Conservation (phyloP, 1,140 invertebrate genomes). For the Drosophila lowei region DNA sequence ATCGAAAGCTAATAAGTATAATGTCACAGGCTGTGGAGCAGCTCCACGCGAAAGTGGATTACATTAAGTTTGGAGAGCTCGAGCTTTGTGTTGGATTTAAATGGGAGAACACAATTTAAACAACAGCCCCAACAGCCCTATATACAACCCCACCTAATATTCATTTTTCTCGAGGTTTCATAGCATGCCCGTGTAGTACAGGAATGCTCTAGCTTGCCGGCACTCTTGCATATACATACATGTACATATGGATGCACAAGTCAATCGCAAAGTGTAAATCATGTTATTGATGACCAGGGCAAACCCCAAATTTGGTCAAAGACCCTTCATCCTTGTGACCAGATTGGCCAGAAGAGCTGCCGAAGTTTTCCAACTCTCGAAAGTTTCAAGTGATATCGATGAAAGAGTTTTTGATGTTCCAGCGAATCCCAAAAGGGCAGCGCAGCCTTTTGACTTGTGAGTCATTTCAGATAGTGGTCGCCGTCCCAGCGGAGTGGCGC, state of each 20-base stretch:
- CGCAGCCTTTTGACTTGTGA: slow-evolving; percentile 35
- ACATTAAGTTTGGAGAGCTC: slow-evolving; percentile 15
- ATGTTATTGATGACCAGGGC: too few relatives aligned
- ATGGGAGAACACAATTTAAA: slow-evolving; percentile 23
- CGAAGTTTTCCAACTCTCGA: slow-evolving; percentile 2
- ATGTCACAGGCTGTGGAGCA: slow-evolving; percentile 16
- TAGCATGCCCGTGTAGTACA: too few relatives aligned
- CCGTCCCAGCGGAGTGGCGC: slow-evolving; percentile 31
- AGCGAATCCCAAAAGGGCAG: slow-evolving; percentile 22
- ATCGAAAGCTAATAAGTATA: slow-evolving; percentile 72
- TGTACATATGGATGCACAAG: too few relatives aligned
- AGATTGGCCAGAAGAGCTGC: slow-evolving; percentile 3
- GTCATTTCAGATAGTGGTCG: slow-evolving; percentile 30
- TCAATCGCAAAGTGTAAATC: too few relatives aligned
- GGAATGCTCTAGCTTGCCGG: too few relatives aligned
- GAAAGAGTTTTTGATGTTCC: slow-evolving; percentile 14
- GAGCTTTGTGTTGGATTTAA: slow-evolving; percentile 37
- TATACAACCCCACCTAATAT: too few relatives aligned
- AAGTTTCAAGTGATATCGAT: slow-evolving; percentile 45
- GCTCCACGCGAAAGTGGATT: slow-evolving; percentile 20
- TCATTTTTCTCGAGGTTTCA: too few relatives aligned
- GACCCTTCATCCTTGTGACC: slow-evolving; percentile 3
- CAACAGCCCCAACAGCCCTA: too few relatives aligned
- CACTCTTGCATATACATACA: too few relatives aligned
- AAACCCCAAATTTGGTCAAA: background rate